phyloP scores from a whole-genome alignment of 2,113 vertebrate species.

The Microcebus jonahi region DNA sequence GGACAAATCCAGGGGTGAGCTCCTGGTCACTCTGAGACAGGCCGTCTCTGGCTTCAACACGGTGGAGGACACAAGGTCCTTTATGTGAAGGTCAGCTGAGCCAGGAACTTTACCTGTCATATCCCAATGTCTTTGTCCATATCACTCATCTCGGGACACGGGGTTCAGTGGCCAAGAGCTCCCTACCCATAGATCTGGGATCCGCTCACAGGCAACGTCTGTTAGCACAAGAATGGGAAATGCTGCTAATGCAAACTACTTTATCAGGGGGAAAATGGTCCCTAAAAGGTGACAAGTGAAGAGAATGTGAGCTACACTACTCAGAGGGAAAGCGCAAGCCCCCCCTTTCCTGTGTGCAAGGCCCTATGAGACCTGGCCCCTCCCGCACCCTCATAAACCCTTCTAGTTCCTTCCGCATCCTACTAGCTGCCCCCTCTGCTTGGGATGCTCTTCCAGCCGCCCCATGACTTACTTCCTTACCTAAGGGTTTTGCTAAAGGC shows the following conservation, averaged over 20 bases:
- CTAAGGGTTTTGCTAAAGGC: background rate
- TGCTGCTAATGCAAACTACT: background rate
- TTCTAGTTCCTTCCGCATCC: accelerated
- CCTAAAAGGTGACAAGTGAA: background rate
- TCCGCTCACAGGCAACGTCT: background rate
- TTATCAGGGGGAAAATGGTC: no score
- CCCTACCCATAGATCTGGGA: accelerated
- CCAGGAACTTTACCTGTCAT: background rate
- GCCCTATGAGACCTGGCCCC: background rate
- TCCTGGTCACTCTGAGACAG: background rate
- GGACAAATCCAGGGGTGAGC: background rate
- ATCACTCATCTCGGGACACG: background rate
- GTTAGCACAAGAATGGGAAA: background rate
- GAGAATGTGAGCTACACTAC: background rate
- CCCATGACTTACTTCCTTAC: background rate
- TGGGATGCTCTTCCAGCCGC: accelerated
- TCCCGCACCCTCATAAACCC: background rate
- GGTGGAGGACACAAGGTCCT: background rate
- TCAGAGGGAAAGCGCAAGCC: background rate
- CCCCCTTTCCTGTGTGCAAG: background rate
- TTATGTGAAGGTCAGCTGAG: background rate
- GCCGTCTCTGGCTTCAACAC: background rate
- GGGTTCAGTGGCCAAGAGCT: background rate
- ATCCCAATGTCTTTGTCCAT: background rate
- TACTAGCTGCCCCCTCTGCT: background rate